phyloP scores from a whole-genome alignment of 2,888 invertebrate genomes.

The Lapara coniferarum region DNA sequence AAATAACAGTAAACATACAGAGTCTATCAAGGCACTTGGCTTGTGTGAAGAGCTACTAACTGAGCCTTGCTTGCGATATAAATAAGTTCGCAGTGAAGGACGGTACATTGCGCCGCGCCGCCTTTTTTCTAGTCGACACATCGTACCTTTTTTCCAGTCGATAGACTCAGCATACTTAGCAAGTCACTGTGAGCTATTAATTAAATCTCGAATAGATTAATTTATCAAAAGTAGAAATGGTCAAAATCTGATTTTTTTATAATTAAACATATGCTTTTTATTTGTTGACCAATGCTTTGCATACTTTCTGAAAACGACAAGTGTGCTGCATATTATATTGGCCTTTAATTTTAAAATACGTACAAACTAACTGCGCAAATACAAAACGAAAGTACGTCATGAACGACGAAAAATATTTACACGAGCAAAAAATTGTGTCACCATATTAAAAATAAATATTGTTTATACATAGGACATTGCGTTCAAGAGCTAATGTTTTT shows the following conservation, averaged over 20 bases:
- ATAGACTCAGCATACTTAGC: neutral
- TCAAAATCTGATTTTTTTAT: no score
- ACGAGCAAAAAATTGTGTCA: neutral
- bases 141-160: conserved; percentile 4
- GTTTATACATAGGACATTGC: neutral
- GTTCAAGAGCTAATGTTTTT: neutral
- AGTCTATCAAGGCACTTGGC: neutral
- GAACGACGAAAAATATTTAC: neutral
- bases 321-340: neutral
- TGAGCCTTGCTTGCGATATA: conserved; percentile 10
- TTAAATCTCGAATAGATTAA: neutral
- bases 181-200: neutral
- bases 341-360: neutral
- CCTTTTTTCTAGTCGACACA: conserved; percentile 1
- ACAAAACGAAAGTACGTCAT: neutral
- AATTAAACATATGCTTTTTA: no score
- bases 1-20: neutral
- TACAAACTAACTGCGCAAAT: conserved; percentile 1
- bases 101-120: neutral
- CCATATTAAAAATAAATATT: conserved; percentile 9
- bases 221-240: no score
- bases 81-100: conserved; percentile 11
- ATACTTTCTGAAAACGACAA: no score
- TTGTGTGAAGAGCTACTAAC: conserved; percentile 5
- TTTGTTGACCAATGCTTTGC: no score